phyloP scores from a whole-genome alignment of 2,797 vertebrate genomes.

The Clarias pachynema region DNA sequence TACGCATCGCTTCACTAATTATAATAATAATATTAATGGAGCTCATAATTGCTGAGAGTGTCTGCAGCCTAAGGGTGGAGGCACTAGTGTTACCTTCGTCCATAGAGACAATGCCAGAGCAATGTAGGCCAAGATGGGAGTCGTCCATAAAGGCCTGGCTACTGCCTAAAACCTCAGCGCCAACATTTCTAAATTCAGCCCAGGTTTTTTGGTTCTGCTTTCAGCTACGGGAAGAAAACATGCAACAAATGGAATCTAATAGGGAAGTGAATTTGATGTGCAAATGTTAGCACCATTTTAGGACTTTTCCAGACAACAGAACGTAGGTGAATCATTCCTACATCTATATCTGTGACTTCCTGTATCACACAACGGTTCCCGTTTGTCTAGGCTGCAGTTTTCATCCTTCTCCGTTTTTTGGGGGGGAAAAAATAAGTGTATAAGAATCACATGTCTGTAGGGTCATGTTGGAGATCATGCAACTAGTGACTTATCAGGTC shows the following conservation, averaged over 20 bases:
- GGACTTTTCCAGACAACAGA: constrained; percentile 50
- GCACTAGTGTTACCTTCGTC: constrained; percentile 22
- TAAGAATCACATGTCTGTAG: neutral
- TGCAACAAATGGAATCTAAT: constrained; percentile 45
- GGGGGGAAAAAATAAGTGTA: too few relatives aligned
- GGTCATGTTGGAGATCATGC: neutral
- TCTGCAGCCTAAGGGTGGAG: constrained; percentile 60
- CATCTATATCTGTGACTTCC: constrained; percentile 51
- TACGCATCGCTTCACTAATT: constrained; percentile 18
- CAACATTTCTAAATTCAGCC: constrained; percentile 48
- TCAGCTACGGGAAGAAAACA: constrained; percentile 51
- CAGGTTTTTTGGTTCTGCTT: constrained; percentile 32
- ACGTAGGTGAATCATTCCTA: constrained; percentile 58
- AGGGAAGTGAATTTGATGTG: constrained; percentile 36
- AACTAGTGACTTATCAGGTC: neutral
- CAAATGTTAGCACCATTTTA: constrained; percentile 12
- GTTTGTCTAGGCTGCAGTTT: constrained; percentile 49
- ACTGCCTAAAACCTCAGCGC: constrained; percentile 42
- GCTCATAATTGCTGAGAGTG: constrained; percentile 32
- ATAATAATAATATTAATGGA: constrained; percentile 35
- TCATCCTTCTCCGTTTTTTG: constrained; percentile 14
- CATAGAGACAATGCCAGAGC: constrained; percentile 50
- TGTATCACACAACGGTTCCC: constrained; percentile 28
- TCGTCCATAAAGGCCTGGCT: constrained; percentile 54
- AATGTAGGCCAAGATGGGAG: constrained; percentile 60